Percentiles rank a stretch among this genome's conserved stretches.
Conservation (phyloP, 2,113 vertebrate species). For the Irena cyanogastra region DNA sequence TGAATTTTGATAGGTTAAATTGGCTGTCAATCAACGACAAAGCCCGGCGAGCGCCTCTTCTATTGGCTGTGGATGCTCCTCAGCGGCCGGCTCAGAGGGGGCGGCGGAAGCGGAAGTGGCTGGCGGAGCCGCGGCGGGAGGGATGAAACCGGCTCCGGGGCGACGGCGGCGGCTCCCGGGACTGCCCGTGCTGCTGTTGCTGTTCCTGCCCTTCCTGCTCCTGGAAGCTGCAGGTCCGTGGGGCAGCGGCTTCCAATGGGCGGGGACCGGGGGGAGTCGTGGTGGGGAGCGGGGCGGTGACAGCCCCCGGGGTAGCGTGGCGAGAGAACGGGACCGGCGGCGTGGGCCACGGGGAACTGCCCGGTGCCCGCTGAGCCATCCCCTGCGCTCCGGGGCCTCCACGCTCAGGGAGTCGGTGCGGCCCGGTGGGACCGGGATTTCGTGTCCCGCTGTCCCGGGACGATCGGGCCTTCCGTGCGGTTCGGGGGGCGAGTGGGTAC, state of each 20-base stretch:
- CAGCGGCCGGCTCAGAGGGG: rapidly evolving
- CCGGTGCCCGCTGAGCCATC: no score
- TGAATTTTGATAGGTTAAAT: rapidly evolving
- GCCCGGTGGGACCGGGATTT: neutral
- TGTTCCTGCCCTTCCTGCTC: neutral
- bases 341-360: no score
- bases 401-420: neutral
- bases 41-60: rapidly evolving
- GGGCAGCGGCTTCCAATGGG: neutral
- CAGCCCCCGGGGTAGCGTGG: no score
- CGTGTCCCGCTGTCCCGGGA: rapidly evolving
- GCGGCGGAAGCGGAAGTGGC: neutral
- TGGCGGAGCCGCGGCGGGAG: conserved; percentile 82
- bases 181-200: neutral
- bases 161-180: neutral
- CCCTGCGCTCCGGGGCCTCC: no score
- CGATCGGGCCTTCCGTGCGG: rapidly evolving
- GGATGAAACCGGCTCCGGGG: conserved; percentile 72
- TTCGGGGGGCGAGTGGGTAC: rapidly evolving
- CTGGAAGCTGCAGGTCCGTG: neutral
- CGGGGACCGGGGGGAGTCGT: no score
- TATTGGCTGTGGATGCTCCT: neutral
- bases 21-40: rapidly evolving
- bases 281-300: neutral
- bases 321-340: neutral